phyloP scores from a whole-genome alignment of 2,888 invertebrate species.

The Spatulosminthurus flaviceps region DNA sequence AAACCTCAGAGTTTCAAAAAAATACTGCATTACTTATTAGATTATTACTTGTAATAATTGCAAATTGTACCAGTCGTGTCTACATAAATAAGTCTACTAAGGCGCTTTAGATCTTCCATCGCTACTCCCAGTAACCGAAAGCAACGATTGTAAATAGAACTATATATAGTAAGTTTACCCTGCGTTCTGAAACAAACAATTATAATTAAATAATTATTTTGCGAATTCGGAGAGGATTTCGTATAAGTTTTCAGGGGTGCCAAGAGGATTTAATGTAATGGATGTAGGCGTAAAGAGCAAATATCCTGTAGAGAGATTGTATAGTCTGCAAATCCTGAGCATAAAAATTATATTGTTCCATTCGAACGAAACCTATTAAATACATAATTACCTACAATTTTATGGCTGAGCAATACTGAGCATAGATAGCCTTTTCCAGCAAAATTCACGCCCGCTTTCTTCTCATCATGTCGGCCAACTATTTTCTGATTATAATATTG shows the following conservation, averaged over 20 bases:
- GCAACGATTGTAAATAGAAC: not conserved
- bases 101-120: not conserved
- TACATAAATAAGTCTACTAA: conserved; percentile 4
- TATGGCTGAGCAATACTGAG: not conserved
- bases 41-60: not conserved
- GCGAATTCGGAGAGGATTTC: not conserved
- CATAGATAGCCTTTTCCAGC: not conserved
- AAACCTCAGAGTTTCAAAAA: not conserved
- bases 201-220: too few species aligned
- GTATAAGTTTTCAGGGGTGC: too few species aligned
- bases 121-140: not conserved
- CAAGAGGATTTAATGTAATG: too few species aligned
- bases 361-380: not conserved
- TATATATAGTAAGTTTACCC: not conserved
- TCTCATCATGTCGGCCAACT: not conserved
- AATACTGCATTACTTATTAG: not conserved
- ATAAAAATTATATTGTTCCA: too few species aligned
- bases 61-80: not conserved
- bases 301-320: too few species aligned
- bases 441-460: not conserved
- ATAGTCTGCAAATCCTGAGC: too few species aligned
- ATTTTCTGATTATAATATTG: not conserved
- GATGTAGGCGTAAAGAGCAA: too few species aligned
- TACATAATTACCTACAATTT: not conserved
- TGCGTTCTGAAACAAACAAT: too few species aligned